These are phyloP conservation scores for Siderastrea siderea DNA, from an alignment of 92 coral and sea anemone species.

Conservation along the genomic window DNA sequence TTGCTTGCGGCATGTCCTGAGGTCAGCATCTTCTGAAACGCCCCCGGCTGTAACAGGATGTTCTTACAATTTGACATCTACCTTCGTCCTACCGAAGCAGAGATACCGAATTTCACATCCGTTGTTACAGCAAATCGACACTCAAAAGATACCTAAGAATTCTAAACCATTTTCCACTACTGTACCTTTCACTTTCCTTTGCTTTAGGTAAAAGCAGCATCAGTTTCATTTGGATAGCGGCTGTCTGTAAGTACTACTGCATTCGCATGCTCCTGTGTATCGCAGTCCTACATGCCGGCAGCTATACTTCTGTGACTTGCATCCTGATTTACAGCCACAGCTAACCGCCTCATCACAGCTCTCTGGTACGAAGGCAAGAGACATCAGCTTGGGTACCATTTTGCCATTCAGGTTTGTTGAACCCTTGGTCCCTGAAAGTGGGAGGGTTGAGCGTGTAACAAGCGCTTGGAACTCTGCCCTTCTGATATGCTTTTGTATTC, in stretches of 20 bases:
- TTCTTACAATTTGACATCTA: background rate
- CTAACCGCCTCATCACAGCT: slow-evolving; percentile 5
- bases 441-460: slow-evolving; percentile 47
- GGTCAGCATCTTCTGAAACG: background rate
- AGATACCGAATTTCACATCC: too few relatives aligned
- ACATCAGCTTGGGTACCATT: slow-evolving; percentile 33
- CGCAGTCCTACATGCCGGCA: background rate
- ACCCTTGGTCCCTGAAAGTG: slow-evolving; percentile 45
- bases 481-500: slow-evolving; percentile 49
- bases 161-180: background rate
- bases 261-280: slow-evolving; percentile 15
- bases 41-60: background rate
- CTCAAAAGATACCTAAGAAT: background rate
- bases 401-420: slow-evolving; percentile 41
- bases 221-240: background rate
- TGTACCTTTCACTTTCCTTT: slow-evolving; percentile 13
- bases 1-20: background rate
- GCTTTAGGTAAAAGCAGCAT: background rate
- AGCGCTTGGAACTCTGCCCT: slow-evolving; percentile 61
- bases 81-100: background rate
- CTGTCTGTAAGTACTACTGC: background rate
- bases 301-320: slow-evolving; percentile 10
- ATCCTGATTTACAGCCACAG: slow-evolving; percentile 11
- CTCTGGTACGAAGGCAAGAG: background rate
- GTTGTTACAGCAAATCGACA: background rate